Percentiles rank a stretch among this genome's conserved stretches.
phyloP scores from a whole-genome alignment of 1,140 invertebrate genomes.

The Papilio polytes region DNA sequence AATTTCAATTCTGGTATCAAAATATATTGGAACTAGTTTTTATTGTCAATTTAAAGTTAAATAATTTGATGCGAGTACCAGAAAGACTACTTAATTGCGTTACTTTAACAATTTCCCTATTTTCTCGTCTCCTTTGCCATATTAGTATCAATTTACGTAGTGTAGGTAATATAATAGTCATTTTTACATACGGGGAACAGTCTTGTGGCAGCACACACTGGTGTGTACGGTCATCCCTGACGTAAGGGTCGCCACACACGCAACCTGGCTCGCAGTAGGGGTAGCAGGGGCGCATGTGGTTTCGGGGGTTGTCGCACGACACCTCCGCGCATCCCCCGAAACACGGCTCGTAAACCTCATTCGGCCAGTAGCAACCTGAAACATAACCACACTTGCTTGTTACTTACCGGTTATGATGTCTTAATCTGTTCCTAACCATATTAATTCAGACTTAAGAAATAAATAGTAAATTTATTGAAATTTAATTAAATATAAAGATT shows the following conservation, averaged over 20 bases:
- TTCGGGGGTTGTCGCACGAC: conserved; percentile 76
- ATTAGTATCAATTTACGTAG: neutral
- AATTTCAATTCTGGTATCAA: too few relatives aligned
- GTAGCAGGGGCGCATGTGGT: conserved; percentile 75
- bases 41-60: neutral
- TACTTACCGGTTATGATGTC: neutral
- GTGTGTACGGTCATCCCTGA: conserved; percentile 75
- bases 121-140: neutral
- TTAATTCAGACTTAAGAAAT: too few relatives aligned
- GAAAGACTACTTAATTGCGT: too few relatives aligned
- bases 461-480: too few relatives aligned
- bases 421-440: neutral
- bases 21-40: neutral
- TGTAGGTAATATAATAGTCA: neutral
- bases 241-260: conserved; percentile 75
- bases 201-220: conserved; percentile 76
- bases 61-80: too few relatives aligned
- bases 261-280: conserved; percentile 79
- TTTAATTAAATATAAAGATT: too few relatives aligned
- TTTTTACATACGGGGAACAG: conserved; percentile 69
- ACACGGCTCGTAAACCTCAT: conserved; percentile 74
- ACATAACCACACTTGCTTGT: neutral
- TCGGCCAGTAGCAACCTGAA: conserved; percentile 75
- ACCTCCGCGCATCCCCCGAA: conserved; percentile 77
- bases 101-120: neutral